Base-by-base conservation (phyloP, 2,888 invertebrate species). In the Drosophila fulvimacula region DNA sequence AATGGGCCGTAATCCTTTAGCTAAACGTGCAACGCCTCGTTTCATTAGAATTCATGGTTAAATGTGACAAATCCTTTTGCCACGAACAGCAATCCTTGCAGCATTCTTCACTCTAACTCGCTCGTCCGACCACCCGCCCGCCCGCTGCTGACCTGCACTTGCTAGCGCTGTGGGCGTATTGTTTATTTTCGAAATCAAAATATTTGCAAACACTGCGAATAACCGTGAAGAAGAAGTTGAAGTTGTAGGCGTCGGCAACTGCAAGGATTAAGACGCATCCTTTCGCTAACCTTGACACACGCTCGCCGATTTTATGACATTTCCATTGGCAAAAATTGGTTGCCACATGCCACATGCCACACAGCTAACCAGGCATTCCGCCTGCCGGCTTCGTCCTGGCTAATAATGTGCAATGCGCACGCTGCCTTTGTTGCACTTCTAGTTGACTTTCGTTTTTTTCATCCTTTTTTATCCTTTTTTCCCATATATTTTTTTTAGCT, bases 181-280 rank as follows among this genome's bases (percentile, higher is more conserved):
- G 90, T 90, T 90, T 90, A 81, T 71, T 82, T 81, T 86, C 76
- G 85, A 89, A 90, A 90, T 90, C 91, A 90, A 90, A 91, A 91
- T 88, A 90, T 91, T 91, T 76, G 88, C 90, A 90, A 89, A 88
- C 80, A 76, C 71, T 79, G 74, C 82, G 84, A 84, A 82, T 80
- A 48, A 30, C 30, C 48, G 0, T 1, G 48, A 48, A 17, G 30
- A 6, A 3, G 30, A 30, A 17, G 48, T 2, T 11, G 46, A 5
- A 27, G 27, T 30, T 6, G 32, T 49, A 70, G 80, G 62, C 48
- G 32, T 42, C 61, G 60, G 32, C 63, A 52, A 72, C 71, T 63
- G 73, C 75, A 77, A 85, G 86, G 79, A 82, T 86, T 85, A 86
- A 59, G 32, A 5, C 55, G 67, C 71, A 89, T 89, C 88, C 88